Percentiles rank a stretch among this genome's conserved stretches.
Evolutionary conservation across 2,797 vertebrate genomes (phyloP).

Genomic region (Crossoptilon crossoptilon): DNA sequence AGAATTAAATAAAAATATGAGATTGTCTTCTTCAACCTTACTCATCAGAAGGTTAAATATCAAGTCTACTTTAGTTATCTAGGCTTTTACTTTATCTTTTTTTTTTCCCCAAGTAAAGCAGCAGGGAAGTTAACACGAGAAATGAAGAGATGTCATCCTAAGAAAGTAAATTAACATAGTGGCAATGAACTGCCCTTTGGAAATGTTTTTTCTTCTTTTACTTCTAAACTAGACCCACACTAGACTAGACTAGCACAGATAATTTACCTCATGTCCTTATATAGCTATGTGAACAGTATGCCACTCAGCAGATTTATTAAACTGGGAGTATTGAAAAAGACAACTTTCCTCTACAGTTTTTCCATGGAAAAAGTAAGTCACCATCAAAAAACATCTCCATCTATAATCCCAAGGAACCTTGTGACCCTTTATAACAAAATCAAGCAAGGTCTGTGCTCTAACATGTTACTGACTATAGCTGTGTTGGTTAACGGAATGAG

Average conservation of each 20-base stretch:
- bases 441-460: background rate
- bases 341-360: background rate
- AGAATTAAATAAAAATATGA: background rate
- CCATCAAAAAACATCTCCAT: background rate
- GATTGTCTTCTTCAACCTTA: background rate
- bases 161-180: background rate
- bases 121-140: background rate
- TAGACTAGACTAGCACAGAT: background rate
- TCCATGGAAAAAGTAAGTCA: background rate
- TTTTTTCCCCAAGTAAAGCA: background rate
- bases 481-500: background rate
- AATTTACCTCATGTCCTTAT: fast-evolving
- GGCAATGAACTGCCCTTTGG: background rate
- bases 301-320: background rate
- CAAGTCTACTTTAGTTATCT: background rate
- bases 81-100: background rate
- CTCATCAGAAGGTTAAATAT: background rate
- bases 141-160: background rate
- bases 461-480: background rate
- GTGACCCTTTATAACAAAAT: background rate
- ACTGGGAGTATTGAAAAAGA: background rate
- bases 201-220: background rate
- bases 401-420: background rate
- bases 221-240: background rate
- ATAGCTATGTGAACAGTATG: background rate